phyloP scores from a whole-genome alignment of 2,113 vertebrate species.

The Mugil cephalus region DNA sequence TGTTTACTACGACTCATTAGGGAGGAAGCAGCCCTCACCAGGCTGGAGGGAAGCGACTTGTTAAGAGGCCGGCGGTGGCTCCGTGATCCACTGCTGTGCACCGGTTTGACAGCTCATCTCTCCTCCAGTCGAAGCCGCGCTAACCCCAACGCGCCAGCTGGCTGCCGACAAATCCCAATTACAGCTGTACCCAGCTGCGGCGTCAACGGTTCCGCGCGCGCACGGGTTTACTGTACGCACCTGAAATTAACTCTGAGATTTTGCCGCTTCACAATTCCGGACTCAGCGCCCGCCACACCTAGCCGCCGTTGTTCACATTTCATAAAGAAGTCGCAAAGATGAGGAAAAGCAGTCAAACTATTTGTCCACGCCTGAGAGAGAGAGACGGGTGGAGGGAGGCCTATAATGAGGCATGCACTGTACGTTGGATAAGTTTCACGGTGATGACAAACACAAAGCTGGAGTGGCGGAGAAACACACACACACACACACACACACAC shows the following conservation, averaged over 20 bases:
- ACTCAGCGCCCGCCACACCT: no score
- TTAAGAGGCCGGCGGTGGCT: slow-evolving; percentile 18
- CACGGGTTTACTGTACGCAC: slow-evolving; percentile 11
- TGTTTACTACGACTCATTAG: neutral
- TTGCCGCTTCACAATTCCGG: no score
- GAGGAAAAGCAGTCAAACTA: neutral
- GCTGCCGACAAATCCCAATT: slow-evolving; percentile 61
- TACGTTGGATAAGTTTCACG: slow-evolving; percentile 40
- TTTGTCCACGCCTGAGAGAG: slow-evolving; percentile 30
- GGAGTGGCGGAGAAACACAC: slow-evolving; percentile 13
- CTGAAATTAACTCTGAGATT: no score
- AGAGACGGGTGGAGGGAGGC: neutral
- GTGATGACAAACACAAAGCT: slow-evolving; percentile 58
- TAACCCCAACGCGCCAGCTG: slow-evolving; percentile 52
- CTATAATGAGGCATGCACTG: slow-evolving; percentile 38
- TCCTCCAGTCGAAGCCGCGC: slow-evolving; percentile 41
- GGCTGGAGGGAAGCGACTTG: slow-evolving; percentile 32
- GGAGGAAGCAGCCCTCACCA: slow-evolving; percentile 16
- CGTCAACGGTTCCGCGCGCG: slow-evolving; percentile 14
- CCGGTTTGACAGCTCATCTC: slow-evolving; percentile 63
- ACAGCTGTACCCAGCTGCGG: slow-evolving; percentile 54
- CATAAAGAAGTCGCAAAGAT: neutral
- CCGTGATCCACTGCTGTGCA: neutral
- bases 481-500: no score
- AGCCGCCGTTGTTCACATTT: slow-evolving; percentile 23